These are phyloP conservation scores for Campylomormyrus numenius DNA, from an alignment of 2,113 vertebrate genomes.

Conservation along the genomic window DNA sequence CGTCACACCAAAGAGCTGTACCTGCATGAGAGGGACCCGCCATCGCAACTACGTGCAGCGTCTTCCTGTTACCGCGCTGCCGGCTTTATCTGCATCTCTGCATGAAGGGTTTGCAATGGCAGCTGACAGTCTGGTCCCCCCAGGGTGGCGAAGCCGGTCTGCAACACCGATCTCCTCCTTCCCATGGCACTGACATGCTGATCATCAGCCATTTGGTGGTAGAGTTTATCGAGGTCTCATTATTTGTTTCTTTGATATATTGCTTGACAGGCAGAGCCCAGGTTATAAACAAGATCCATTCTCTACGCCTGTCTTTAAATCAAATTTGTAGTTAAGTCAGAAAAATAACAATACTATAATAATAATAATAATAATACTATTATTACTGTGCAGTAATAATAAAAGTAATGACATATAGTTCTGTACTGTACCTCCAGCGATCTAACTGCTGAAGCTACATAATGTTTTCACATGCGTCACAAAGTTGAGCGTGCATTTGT, in stretches of 20 bases:
- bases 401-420: neutral
- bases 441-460: neutral
- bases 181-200: neutral
- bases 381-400: neutral
- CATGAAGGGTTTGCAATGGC: slow-evolving; percentile 9
- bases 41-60: neutral
- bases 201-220: neutral
- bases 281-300: neutral
- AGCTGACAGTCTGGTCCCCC: neutral
- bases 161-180: neutral
- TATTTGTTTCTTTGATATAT: neutral
- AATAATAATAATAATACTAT: neutral
- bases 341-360: neutral
- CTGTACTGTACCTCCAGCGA: neutral
- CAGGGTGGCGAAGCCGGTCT: neutral
- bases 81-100: slow-evolving; percentile 17
- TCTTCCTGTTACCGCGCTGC: slow-evolving; percentile 28
- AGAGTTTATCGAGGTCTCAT: neutral
- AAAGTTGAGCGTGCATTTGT: neutral
- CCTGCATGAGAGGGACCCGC: neutral
- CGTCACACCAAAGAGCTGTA: neutral
- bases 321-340: neutral
- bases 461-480: neutral
- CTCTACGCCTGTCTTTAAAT: neutral
- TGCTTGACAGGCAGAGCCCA: neutral